Evolutionary conservation across 2,113 vertebrate species (phyloP).

Genomic region (Caracal caracal): DNA sequence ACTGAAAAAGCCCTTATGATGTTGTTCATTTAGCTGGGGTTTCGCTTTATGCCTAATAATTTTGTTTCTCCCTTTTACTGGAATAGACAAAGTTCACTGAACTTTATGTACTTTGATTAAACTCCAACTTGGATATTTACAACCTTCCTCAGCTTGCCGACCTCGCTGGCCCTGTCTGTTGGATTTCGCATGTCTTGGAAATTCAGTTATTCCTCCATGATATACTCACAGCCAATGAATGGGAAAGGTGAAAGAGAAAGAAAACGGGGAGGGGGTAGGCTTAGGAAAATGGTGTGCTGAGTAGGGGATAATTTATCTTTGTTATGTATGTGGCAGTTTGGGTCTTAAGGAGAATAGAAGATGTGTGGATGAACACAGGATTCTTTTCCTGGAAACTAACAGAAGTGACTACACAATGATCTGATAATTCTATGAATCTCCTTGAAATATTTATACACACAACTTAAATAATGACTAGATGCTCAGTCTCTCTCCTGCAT

Average conservation of each 20-base stretch:
- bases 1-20: not conserved
- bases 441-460: not conserved
- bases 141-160: not conserved
- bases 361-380: not conserved
- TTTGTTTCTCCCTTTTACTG: slow-evolving; percentile 5
- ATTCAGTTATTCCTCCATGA: not conserved
- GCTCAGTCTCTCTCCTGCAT: not conserved
- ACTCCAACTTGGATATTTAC: slow-evolving; percentile 39
- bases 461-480: not conserved
- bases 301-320: not conserved
- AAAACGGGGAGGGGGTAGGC: not conserved
- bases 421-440: not conserved
- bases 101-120: slow-evolving; percentile 32
- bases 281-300: not conserved
- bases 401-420: not conserved
- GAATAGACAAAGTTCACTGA: not conserved
- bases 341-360: not conserved
- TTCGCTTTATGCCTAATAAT: not conserved
- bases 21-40: not conserved
- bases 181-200: not conserved
- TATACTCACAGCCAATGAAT: not conserved
- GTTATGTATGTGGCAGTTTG: not conserved
- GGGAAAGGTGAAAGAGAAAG: not conserved
- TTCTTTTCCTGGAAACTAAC: not conserved
- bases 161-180: not conserved